Evolutionary conservation across 2,888 invertebrate species (phyloP), one percentile per base, ranked within the genome.

Genomic region (Eupithecia vulgata): DNA sequence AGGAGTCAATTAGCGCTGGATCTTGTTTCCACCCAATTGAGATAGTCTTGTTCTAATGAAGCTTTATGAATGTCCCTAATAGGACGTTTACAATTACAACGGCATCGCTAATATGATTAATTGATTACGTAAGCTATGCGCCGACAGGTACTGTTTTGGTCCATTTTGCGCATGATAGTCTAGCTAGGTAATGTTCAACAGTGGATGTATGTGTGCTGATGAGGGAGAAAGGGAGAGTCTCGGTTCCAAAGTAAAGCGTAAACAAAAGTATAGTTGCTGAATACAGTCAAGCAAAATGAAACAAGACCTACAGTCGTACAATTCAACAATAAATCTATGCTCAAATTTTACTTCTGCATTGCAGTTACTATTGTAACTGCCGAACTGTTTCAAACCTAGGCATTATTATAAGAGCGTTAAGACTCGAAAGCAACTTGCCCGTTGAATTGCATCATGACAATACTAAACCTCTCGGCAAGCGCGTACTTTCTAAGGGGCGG

Each of bases 41-140:
- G 87, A 89, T 87, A 87, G 84, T 85, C 86, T 82, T 81, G 83
- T 84, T 85, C 83, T 89, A 89, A 90, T 89, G 86, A 87, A 87
- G 84, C 88, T 83, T 85, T 84, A 88, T 88, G 83, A 85, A 81
- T 80, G 88, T 86, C 84, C 85, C 84, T 91, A 88, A 90, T 89
- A 87, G 88, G 87, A 87, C 86, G 83, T 72, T 72, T 42, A 65
- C 21, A 65, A 65, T 65, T 76, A 71, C 70, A 84, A 83, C 72
- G 80, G 80, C 81, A 78, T 78, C 80, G 70, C 74, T 78, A 71
- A 78, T 72, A 76, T 73, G 76, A 77, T n/a, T n/a, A n/a, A n/a
- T n/a, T n/a, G n/a, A n/a, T 82, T 84, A 80, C 79, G 79, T 81
- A 64, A 35, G n/a, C 15, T 35, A 64, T 64, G 17, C 17, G 15